These are phyloP conservation scores for Tachystola acroxantha DNA, from an alignment of 2,888 invertebrate species.

Conservation along the genomic window DNA sequence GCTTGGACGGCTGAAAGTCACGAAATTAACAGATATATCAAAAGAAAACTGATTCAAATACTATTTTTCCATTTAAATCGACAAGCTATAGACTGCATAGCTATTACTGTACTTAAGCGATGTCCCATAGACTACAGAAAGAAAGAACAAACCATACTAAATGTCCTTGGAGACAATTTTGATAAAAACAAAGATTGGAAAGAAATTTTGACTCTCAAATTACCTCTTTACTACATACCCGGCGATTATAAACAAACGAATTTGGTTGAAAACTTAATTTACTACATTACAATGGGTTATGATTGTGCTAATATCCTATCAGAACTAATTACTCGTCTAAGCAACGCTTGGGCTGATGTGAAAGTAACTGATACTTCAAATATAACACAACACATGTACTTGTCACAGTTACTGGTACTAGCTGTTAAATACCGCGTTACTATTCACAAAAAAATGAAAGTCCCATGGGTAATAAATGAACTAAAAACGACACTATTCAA, in stretches of 20 bases:
- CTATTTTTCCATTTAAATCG: constrained; percentile 77
- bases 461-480: constrained; percentile 40
- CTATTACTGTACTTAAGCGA: constrained; percentile 74
- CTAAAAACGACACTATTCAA: constrained; percentile 76
- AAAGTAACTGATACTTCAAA: constrained; percentile 80
- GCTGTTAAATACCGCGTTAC: constrained; percentile 68
- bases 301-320: constrained; percentile 38
- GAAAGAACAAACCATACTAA: constrained; percentile 53
- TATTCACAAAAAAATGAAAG: constrained; percentile 37
- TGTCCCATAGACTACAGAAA: constrained; percentile 60
- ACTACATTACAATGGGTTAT: constrained; percentile 73
- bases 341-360: constrained; percentile 84
- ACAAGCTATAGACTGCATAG: constrained; percentile 77
- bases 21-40: constrained; percentile 47
- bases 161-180: constrained; percentile 71
- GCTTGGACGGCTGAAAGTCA: constrained; percentile 57
- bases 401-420: constrained; percentile 82
- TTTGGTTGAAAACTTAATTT: constrained; percentile 79
- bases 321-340: constrained; percentile 72
- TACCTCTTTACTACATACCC: constrained; percentile 61
- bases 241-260: constrained; percentile 77
- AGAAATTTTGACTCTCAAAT: constrained; percentile 72
- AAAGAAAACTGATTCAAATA: constrained; percentile 62
- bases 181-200: constrained; percentile 80
- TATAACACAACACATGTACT: constrained; percentile 83